Conservation (phyloP, 2,888 invertebrate species). For the Sylvicola fuscatus region DNA sequence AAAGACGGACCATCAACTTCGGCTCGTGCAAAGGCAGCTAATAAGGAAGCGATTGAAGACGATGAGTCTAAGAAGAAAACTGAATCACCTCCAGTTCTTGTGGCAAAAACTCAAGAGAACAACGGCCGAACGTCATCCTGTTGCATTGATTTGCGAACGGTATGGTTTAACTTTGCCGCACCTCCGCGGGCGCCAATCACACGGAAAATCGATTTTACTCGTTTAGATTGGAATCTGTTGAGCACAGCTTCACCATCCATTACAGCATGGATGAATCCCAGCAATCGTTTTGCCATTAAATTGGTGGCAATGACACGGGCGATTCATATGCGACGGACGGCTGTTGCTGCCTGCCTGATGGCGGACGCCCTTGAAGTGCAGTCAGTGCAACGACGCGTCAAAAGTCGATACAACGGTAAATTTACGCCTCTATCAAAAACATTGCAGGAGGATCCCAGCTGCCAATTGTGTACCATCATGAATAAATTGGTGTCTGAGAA, state of each 20-base stretch:
- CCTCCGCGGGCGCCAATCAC: constrained; percentile 89
- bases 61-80: constrained; percentile 21
- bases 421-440: constrained; percentile 75
- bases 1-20: constrained; percentile 3
- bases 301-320: constrained; percentile 63
- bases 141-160: constrained; percentile 68
- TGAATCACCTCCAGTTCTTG: constrained; percentile 7
- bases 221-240: constrained; percentile 88
- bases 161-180: constrained; percentile 96
- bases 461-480: constrained; percentile 78
- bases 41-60: constrained; percentile 19
- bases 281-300: constrained; percentile 71
- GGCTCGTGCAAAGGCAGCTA: not conserved
- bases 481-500: constrained; percentile 64
- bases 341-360: constrained; percentile 87
- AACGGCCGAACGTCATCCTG: constrained; percentile 68
- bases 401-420: constrained; percentile 69
- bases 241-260: constrained; percentile 94
- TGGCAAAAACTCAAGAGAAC: constrained; percentile 16
- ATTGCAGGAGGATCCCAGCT: constrained; percentile 86
- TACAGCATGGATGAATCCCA: constrained; percentile 95
- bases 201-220: constrained; percentile 82
- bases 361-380: constrained; percentile 81
- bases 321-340: constrained; percentile 58
- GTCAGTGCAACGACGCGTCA: constrained; percentile 57